These are phyloP conservation scores for Anhinga rufa DNA, from an alignment of 2,113 vertebrate species.

Conservation along the genomic window DNA sequence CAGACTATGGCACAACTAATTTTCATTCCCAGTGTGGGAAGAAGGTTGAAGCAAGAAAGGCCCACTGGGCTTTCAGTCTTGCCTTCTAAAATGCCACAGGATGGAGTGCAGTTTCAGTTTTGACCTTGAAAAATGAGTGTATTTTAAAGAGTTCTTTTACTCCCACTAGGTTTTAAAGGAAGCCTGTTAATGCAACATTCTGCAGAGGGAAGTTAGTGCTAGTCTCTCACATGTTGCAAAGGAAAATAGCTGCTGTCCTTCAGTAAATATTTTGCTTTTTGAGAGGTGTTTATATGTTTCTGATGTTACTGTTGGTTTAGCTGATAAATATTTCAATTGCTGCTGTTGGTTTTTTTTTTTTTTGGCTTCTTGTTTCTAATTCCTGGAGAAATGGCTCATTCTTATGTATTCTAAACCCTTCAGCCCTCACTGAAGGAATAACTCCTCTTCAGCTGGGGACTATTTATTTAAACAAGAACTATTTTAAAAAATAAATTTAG, in stretches of 20 bases:
- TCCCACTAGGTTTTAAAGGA: neutral
- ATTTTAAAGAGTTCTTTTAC: neutral
- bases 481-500: neutral
- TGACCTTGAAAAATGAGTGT: neutral
- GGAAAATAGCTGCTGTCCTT: neutral
- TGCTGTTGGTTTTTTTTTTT: neutral
- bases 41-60: neutral
- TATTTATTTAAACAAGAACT: neutral
- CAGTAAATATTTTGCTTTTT: neutral
- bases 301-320: conserved; percentile 10
- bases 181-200: neutral
- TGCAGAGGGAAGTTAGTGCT: neutral
- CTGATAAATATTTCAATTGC: neutral
- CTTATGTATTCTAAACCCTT: neutral
- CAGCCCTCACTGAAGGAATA: neutral
- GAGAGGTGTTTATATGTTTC: neutral
- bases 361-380: neutral
- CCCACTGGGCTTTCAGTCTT: neutral
- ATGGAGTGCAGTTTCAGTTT: neutral
- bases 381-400: neutral
- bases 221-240: neutral
- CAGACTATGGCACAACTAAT: neutral
- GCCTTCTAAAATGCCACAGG: neutral
- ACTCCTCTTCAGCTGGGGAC: neutral
- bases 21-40: neutral